A percentile compares a stretch with the other conserved stretches of the same genome.
These are phyloP conservation scores for Lindbergichthys nudifrons DNA, from an alignment of 2,797 vertebrate genomes.

Conservation along the genomic window DNA sequence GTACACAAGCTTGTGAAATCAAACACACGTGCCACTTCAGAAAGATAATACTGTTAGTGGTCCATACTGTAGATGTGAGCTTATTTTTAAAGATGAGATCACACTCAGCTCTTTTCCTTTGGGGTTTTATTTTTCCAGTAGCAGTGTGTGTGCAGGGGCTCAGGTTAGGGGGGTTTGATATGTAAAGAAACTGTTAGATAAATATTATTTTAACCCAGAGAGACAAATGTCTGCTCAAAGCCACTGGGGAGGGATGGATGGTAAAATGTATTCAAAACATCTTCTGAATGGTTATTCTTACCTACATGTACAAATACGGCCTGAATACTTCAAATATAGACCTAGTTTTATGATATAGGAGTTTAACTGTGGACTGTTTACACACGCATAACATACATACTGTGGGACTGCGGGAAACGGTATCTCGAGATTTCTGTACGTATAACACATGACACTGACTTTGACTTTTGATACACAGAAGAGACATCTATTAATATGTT, in stretches of 20 bases:
- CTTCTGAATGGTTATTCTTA: not conserved
- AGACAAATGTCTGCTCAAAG: not conserved
- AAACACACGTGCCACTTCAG: not conserved
- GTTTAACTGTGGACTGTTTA: too few species aligned
- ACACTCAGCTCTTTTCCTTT: not conserved
- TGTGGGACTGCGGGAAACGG: too few species aligned
- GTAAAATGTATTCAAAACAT: not conserved
- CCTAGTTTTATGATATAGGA: not conserved
- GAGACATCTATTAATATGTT: too few species aligned
- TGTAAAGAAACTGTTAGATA: not conserved
- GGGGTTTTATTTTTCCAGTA: conserved; percentile 4
- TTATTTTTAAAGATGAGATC: conserved; percentile 9
- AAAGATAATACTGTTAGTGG: not conserved
- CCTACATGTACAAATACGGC: too few species aligned
- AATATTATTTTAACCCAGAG: not conserved
- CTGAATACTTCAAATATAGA: not conserved
- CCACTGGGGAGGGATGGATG: not conserved
- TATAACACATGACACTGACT: too few species aligned
- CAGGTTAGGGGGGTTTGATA: not conserved
- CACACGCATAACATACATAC: too few species aligned
- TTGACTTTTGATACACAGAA: too few species aligned
- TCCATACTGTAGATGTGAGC: not conserved
- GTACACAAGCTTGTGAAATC: not conserved
- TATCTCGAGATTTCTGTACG: too few species aligned
- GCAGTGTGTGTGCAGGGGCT: not conserved